phyloP scores from a whole-genome alignment of 30 jellyfish, hydroid and myxozoan genomes.

The Chironex yamaguchii region DNA sequence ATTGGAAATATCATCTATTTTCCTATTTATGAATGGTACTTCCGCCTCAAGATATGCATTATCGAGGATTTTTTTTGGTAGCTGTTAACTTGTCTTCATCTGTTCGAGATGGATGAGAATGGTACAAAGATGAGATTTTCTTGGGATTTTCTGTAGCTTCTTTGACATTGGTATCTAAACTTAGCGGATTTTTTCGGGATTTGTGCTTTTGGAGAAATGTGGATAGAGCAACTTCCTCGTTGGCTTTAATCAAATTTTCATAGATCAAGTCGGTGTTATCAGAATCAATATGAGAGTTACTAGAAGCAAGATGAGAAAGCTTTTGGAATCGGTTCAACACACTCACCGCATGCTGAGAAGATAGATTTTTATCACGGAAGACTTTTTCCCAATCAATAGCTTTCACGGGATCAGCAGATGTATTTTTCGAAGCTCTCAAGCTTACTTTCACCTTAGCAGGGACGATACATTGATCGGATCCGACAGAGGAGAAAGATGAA shows the following conservation, averaged over 20 bases:
- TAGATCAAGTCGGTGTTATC: background rate
- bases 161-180: background rate
- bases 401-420: background rate
- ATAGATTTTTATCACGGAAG: background rate
- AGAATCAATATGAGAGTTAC: background rate
- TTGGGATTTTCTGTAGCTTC: background rate
- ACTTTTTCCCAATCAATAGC: background rate
- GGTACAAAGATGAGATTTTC: background rate
- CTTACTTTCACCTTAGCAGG: conserved; percentile 12
- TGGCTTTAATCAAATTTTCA: background rate
- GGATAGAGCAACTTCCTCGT: background rate
- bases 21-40: background rate
- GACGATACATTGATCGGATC: conserved; percentile 40
- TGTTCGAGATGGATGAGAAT: conserved; percentile 1
- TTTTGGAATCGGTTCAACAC: background rate
- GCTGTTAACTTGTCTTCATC: background rate
- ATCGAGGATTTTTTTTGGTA: background rate
- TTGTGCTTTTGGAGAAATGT: background rate
- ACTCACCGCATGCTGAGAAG: background rate
- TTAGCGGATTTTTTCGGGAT: background rate
- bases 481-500: conserved; percentile 18
- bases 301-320: background rate
- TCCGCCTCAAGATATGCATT: background rate
- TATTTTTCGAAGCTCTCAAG: background rate
- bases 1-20: background rate